These are phyloP conservation scores for Tinamus major DNA, from an alignment of 2,797 vertebrate species.

Conservation along the genomic window DNA sequence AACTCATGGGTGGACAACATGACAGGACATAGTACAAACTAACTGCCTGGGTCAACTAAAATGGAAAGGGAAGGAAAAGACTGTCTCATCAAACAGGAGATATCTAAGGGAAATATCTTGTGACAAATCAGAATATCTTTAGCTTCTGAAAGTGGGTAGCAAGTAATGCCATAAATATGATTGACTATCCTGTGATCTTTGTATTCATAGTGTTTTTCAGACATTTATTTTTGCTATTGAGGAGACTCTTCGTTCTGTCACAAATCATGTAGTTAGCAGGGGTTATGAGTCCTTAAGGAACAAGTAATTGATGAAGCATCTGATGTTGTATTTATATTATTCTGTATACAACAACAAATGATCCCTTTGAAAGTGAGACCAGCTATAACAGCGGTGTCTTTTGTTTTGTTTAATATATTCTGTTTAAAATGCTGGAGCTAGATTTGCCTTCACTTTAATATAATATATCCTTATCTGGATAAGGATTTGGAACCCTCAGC, in stretches of 20 bases:
- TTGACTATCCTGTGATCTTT: not conserved
- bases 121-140: not conserved
- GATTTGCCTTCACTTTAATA: not conserved
- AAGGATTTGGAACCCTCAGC: not conserved
- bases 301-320: not conserved
- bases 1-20: not conserved
- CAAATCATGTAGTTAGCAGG: not conserved
- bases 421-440: not conserved
- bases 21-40: not conserved
- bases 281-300: not conserved
- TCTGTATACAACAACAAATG: not conserved
- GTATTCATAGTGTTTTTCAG: not conserved
- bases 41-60: not conserved
- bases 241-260: not conserved
- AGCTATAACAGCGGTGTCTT: not conserved
- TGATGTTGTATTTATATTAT: not conserved
- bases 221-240: not conserved
- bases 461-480: not conserved
- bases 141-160: not conserved
- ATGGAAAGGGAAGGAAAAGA: not conserved
- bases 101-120: not conserved
- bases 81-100: not conserved
- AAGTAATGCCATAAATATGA: not conserved
- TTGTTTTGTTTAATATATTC: not conserved
- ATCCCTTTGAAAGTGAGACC: slow-evolving; percentile 32